Evolutionary conservation across 1,140 invertebrate species (phyloP).

Genomic region (Thalassaphorura encarpata): DNA sequence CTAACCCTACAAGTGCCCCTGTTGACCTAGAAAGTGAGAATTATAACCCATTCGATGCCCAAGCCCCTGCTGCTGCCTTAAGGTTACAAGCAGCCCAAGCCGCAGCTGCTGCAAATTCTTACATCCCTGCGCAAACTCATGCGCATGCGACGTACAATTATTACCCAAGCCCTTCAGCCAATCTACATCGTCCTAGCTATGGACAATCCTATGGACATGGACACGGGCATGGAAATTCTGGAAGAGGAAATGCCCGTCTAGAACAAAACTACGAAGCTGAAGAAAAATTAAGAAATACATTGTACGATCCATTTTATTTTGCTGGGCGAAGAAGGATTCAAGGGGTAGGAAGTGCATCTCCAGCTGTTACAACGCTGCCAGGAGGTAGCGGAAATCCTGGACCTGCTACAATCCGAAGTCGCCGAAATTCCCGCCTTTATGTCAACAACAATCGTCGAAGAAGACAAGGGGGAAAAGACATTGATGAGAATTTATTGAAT

Average conservation of each 20-base stretch:
- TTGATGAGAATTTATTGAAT: background rate
- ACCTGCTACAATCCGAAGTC: background rate
- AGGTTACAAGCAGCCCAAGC: background rate
- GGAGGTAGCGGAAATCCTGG: background rate
- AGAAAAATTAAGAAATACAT: too few relatives aligned
- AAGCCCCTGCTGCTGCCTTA: background rate
- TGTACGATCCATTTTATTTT: constrained; percentile 14
- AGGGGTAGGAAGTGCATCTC: background rate
- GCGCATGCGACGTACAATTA: background rate
- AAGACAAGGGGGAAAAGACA: too few relatives aligned
- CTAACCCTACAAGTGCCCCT: too few relatives aligned
- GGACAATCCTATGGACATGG: too few relatives aligned
- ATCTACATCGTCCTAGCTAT: too few relatives aligned
- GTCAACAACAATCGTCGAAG: too few relatives aligned
- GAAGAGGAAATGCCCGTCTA: background rate
- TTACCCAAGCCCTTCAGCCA: background rate
- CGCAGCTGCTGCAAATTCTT: background rate
- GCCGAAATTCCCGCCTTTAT: background rate
- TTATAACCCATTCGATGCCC: background rate
- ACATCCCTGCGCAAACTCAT: background rate
- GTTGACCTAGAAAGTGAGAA: background rate
- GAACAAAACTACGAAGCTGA: background rate
- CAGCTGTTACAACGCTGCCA: background rate
- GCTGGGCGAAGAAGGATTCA: background rate
- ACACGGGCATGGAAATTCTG: too few relatives aligned